Conservation (phyloP, 2,797 vertebrate genomes). For the Danio choprae region DNA sequence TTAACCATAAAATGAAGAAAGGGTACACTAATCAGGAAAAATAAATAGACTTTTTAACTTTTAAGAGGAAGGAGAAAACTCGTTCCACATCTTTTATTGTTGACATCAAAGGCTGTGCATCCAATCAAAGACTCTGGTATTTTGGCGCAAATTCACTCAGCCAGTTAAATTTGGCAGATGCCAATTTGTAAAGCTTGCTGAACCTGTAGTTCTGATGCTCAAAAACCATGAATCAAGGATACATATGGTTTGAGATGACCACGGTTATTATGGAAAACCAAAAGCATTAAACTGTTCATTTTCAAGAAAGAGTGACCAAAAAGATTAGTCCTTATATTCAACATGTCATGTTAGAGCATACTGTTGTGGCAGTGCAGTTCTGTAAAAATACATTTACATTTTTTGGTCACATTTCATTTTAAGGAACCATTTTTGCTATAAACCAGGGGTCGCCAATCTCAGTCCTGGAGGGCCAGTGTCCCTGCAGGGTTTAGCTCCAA, state of each 20-base stretch:
- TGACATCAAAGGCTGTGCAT: constrained; percentile 23
- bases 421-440: no score
- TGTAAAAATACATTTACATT: no score
- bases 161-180: constrained; percentile 20
- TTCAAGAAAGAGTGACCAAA: not conserved
- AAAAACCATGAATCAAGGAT: constrained; percentile 12
- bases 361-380: not conserved
- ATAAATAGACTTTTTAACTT: constrained; percentile 25
- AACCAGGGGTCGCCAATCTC: no score
- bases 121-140: constrained; percentile 12
- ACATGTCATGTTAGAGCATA: not conserved
- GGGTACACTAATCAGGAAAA: constrained; percentile 7
- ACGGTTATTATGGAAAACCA: not conserved
- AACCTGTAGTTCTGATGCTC: not conserved
- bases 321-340: not conserved
- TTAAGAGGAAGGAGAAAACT: constrained; percentile 29
- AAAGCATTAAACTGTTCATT: not conserved
- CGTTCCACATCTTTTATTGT: constrained; percentile 24
- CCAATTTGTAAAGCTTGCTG: constrained; percentile 15
- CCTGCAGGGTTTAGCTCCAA: no score
- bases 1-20: constrained; percentile 26
- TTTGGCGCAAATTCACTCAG: not conserved
- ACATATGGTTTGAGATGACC: constrained; percentile 19
- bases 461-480: no score
- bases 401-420: no score